These are phyloP conservation scores for Antennarius maculatus DNA, from an alignment of 2,797 vertebrate species.

Conservation along the genomic window DNA sequence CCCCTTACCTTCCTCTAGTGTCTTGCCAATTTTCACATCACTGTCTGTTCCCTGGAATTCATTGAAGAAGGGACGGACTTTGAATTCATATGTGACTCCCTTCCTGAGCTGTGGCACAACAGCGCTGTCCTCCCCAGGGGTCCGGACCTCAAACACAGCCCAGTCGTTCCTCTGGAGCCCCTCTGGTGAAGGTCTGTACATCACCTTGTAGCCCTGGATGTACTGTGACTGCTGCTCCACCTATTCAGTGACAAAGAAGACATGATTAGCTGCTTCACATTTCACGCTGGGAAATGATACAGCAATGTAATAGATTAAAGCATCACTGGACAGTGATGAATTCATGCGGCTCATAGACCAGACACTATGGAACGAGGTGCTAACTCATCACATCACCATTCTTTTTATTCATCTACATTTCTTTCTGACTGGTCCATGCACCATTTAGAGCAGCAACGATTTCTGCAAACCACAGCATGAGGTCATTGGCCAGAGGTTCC, in stretches of 20 bases:
- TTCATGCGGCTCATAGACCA: constrained; percentile 26
- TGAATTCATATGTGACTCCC: constrained; percentile 95
- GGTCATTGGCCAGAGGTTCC: constrained; percentile 82
- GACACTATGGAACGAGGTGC: constrained; percentile 45
- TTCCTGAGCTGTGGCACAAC: constrained; percentile 92
- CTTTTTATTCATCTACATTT: constrained; percentile 58
- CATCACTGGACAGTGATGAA: constrained; percentile 28
- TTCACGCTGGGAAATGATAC: constrained; percentile 26
- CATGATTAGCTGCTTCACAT: constrained; percentile 34
- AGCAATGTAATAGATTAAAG: constrained; percentile 12
- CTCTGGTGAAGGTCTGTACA: constrained; percentile 87
- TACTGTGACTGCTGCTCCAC: constrained; percentile 98
- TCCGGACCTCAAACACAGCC: constrained; percentile 94
- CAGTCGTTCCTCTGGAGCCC: constrained; percentile 87
- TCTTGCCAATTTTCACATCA: constrained; percentile 94
- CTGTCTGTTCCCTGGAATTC: constrained; percentile 99
- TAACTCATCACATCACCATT: constrained; percentile 66
- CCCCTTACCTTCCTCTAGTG: constrained; percentile 93
- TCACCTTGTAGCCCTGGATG: constrained; percentile 96
- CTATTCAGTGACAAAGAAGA: constrained; percentile 71
- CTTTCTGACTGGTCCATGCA: constrained; percentile 60
- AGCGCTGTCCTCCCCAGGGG: constrained; percentile 89
- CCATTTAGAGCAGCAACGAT: constrained; percentile 72
- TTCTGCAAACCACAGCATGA: constrained; percentile 78
- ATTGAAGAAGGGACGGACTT: constrained; percentile 97